Base-by-base conservation (phyloP, 2,888 invertebrate genomes). In the Meloe dianella region DNA sequence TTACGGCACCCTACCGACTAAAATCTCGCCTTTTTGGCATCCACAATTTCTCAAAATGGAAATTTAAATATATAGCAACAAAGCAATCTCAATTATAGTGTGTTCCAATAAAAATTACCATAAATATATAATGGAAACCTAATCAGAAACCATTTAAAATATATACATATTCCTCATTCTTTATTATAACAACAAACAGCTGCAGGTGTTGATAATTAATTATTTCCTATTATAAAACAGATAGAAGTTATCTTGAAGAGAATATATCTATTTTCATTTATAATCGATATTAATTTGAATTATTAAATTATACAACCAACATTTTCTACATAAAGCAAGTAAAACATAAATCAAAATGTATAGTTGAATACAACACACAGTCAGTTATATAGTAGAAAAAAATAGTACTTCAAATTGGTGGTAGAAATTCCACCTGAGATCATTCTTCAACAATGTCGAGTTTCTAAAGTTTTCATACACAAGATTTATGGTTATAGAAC, bases 1-100 rank as follows among this genome's bases (percentile, higher is more conserved):
- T 73, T 73, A 73, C 66, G 68, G 67, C 67, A 67, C 73, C 69
- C 68, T 66, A 63, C 71, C 67, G 70, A 70, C 71, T 67, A 61
- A 65, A 47, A 70, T 68, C 70, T 71, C 73, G 71, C 71, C 70
- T 73, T 73, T 73, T 73, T 70, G 70, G 71, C 73, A 71, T 64
- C 67, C 61, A 56, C 61, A 54, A 61, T 60, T 54, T 64, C 59
- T 41, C 54, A 54, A 54, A 72, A 72, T 71, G 72, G 71, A 68
- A 68, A 69, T 72, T 72, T 72, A 72, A 72, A 69, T 69, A 65
- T 47, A 69, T 54, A 54, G 54, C n/a, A 54, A 54, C 54, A 14
- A 14, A 54, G 27, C 27, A 24, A 27, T 54, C 54, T 54, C 54
- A 54, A 54, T 54, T 54, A 54, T 54, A 54, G 14, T 54, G 14